Conservation (phyloP, 2,888 invertebrate genomes). For the Pyrgus malvae region DNA sequence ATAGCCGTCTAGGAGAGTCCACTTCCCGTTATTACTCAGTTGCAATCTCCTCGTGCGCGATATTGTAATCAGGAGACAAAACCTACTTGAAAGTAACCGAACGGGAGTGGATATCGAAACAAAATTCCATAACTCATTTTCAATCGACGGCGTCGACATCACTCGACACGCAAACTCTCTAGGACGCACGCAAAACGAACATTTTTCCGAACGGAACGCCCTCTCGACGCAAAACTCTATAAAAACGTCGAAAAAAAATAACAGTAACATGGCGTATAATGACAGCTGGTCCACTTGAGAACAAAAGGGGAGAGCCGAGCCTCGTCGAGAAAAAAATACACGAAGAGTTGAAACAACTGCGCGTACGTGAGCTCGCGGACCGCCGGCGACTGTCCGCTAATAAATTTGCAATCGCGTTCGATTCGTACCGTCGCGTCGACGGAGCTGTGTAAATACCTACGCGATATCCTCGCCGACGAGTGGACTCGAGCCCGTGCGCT, state of each 20-base stretch:
- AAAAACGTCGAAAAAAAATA: constrained; percentile 80
- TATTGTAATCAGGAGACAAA: constrained; percentile 48
- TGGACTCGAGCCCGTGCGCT: constrained; percentile 50
- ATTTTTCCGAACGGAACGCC: constrained; percentile 80
- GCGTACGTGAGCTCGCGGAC: constrained; percentile 60
- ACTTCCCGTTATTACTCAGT: constrained; percentile 2
- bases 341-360: constrained; percentile 77
- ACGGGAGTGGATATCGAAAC: constrained; percentile 56
- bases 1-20: constrained; percentile 9
- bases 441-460: constrained; percentile 35
- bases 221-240: constrained; percentile 78
- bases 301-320: constrained; percentile 80
- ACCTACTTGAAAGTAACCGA: constrained; percentile 51
- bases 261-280: constrained; percentile 83
- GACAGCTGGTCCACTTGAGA: constrained; percentile 83
- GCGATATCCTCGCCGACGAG: constrained; percentile 37
- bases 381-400: constrained; percentile 66
- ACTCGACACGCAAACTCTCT: constrained; percentile 77
- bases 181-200: constrained; percentile 80
- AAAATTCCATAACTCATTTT: constrained; percentile 72
- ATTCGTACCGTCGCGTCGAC: constrained; percentile 44
- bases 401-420: constrained; percentile 79
- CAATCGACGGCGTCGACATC: constrained; percentile 69
- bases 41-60: constrained; percentile 15
- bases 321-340: constrained; percentile 80